These are phyloP conservation scores for Tetraodon nigroviridis DNA, from an alignment of 2,113 vertebrate species.

Conservation along the genomic window DNA sequence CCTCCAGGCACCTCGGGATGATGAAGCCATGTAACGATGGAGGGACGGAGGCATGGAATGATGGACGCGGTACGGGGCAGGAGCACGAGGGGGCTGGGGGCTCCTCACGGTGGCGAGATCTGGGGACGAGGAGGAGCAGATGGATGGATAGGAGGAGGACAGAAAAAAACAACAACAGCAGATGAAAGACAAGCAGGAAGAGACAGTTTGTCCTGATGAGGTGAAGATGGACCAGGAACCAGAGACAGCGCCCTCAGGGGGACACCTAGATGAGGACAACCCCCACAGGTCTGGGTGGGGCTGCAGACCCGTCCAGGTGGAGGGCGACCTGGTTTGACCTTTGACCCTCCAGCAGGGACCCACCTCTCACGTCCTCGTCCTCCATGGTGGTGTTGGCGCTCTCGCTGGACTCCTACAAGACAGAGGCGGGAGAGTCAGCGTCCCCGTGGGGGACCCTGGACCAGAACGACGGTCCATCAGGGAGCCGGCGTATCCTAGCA, in stretches of 20 bases:
- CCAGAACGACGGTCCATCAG: too few relatives aligned
- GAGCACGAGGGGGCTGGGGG: constrained; percentile 16
- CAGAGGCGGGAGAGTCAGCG: not conserved
- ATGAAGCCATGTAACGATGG: too few relatives aligned
- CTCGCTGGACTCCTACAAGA: constrained; percentile 88
- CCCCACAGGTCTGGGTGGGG: too few relatives aligned
- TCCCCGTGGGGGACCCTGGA: too few relatives aligned
- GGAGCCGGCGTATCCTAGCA: too few relatives aligned
- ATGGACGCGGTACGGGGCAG: constrained; percentile 6
- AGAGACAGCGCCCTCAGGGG: too few relatives aligned
- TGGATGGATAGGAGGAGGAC: not conserved
- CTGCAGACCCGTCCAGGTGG: too few relatives aligned
- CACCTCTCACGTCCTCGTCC: constrained; percentile 98
- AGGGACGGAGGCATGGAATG: too few relatives aligned
- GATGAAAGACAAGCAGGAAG: constrained; percentile 33
- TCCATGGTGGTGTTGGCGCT: constrained; percentile 96
- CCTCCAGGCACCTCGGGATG: too few relatives aligned
- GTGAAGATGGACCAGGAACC: not conserved
- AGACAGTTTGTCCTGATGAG: constrained; percentile 9
- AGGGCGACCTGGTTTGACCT: not conserved
- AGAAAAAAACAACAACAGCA: constrained; percentile 25
- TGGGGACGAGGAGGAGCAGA: not conserved
- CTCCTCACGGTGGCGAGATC: constrained; percentile 34
- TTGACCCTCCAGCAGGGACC: not conserved
- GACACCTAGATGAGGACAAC: too few relatives aligned